Conservation (phyloP, 2,888 invertebrate genomes). For the Zygothrica quintamaculata region DNA sequence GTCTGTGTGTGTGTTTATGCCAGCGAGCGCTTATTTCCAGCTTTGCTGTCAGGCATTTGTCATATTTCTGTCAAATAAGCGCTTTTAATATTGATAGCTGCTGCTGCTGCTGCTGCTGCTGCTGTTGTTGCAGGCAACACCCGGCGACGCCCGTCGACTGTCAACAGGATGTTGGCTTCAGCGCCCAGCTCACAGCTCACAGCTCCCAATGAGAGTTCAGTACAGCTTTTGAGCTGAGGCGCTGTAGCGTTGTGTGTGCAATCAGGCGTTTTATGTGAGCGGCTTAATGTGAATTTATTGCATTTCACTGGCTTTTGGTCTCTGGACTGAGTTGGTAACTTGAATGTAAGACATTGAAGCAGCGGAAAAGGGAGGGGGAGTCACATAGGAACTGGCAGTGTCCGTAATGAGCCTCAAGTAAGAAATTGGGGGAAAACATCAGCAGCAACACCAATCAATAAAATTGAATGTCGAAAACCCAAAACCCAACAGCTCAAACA, state of each 20-base stretch:
- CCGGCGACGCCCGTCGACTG: conserved; percentile 47
- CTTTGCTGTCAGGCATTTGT: conserved; percentile 79
- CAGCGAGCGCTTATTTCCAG: conserved; percentile 53
- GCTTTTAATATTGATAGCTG: conserved; percentile 78
- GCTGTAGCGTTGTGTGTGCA: conserved; percentile 59
- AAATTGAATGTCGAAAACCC: conserved; percentile 14
- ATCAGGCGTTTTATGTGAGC: conserved; percentile 79
- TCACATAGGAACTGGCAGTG: conserved; percentile 18
- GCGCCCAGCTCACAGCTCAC: conserved; percentile 65
- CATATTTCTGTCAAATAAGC: conserved; percentile 81
- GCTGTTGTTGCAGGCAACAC: conserved; percentile 19
- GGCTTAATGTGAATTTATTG: conserved; percentile 77
- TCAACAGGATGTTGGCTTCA: conserved; percentile 77
- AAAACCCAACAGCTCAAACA: not conserved
- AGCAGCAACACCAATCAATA: conserved; percentile 44
- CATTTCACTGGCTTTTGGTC: conserved; percentile 53
- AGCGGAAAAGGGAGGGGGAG: not conserved
- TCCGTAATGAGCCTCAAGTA: conserved; percentile 64
- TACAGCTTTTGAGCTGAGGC: conserved; percentile 37
- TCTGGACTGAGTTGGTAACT: conserved; percentile 4
- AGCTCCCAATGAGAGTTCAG: conserved; percentile 32
- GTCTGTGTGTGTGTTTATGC: conserved; percentile 16
- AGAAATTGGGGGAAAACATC: conserved; percentile 29
- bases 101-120: conserved; percentile 24
- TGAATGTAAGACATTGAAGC: not conserved